phyloP scores from a whole-genome alignment of 1,140 invertebrate genomes.

The Macrostomum lignano region DNA sequence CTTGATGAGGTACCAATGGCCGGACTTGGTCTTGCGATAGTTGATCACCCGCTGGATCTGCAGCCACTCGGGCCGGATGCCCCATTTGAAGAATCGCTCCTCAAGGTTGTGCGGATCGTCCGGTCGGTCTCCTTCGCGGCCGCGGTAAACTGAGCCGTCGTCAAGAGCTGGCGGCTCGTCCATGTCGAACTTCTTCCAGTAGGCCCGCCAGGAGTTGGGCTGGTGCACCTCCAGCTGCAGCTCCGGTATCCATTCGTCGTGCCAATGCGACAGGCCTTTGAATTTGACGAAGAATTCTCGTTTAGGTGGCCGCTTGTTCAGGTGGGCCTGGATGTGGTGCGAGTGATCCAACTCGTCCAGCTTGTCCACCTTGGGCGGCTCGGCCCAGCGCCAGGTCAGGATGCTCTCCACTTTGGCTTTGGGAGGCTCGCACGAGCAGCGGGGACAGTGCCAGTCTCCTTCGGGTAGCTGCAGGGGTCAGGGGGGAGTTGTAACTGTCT shows the following conservation, averaged over 20 bases:
- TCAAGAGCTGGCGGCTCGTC: slow-evolving; percentile 79
- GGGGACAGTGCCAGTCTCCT: slow-evolving; percentile 87
- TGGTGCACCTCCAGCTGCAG: slow-evolving; percentile 79
- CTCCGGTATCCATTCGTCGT: slow-evolving; percentile 85
- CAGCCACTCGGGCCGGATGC: slow-evolving; percentile 1
- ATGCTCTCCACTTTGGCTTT: slow-evolving; percentile 70
- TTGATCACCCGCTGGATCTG: not conserved
- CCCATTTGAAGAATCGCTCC: slow-evolving; percentile 6
- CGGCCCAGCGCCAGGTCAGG: slow-evolving; percentile 56
- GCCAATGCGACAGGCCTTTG: slow-evolving; percentile 85
- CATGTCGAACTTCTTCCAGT: slow-evolving; percentile 80
- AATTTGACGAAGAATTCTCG: slow-evolving; percentile 95
- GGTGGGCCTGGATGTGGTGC: no score
- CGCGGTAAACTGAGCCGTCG: slow-evolving; percentile 43
- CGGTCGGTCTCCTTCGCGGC: slow-evolving; percentile 9
- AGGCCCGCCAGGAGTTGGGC: slow-evolving; percentile 66
- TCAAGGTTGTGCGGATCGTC: slow-evolving; percentile 34
- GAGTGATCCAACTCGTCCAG: no score
- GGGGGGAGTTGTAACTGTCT: no score
- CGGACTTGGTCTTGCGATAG: slow-evolving; percentile 12
- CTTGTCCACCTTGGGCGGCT: slow-evolving; percentile 19
- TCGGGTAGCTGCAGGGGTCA: no score
- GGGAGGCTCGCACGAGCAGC: slow-evolving; percentile 59
- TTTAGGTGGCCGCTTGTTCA: no score
- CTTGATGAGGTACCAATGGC: slow-evolving; percentile 50